Evolutionary conservation across 2,888 invertebrate genomes (phyloP).

Genomic region (Noctua fimbriata): DNA sequence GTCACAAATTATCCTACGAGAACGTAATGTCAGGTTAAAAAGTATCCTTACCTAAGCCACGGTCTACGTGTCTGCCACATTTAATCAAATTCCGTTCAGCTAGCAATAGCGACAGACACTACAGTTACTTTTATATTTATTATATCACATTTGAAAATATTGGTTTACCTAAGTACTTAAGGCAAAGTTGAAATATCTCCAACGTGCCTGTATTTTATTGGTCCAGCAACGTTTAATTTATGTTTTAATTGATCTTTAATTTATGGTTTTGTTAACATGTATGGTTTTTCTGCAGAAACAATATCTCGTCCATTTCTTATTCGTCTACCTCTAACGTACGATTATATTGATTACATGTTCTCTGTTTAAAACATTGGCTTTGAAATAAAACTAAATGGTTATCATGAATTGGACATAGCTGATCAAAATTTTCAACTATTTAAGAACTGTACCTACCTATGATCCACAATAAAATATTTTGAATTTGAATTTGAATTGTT

Average conservation of each 20-base stretch:
- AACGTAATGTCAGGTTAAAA: background rate
- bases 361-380: background rate
- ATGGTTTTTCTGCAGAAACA: no score
- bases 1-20: background rate
- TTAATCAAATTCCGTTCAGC: background rate
- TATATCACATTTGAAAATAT: background rate
- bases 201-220: background rate
- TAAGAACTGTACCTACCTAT: no score
- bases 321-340: background rate
- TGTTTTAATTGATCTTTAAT: no score
- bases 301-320: no score
- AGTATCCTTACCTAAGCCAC: background rate
- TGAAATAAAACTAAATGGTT: background rate
- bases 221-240: background rate
- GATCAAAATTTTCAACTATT: no score
- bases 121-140: background rate
- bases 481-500: no score
- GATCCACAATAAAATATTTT: no score
- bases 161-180: background rate
- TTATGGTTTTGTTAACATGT: no score
- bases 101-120: background rate
- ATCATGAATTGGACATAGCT: no score
- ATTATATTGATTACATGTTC: background rate
- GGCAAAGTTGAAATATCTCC: background rate
- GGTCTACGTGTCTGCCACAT: background rate